These are phyloP conservation scores for Spodoptera frugiperda DNA, from an alignment of 1,140 invertebrate genomes.

Conservation along the genomic window DNA sequence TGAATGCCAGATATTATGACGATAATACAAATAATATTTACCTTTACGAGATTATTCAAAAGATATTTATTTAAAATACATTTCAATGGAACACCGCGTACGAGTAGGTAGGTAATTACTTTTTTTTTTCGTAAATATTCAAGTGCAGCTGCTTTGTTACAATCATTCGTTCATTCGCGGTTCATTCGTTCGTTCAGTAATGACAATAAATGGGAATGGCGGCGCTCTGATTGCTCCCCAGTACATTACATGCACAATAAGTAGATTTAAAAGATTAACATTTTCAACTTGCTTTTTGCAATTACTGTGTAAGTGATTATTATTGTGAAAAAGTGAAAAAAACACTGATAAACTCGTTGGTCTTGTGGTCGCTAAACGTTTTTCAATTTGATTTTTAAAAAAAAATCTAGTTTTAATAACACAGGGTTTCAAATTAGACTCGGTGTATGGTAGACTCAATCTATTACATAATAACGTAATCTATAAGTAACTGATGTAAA, in stretches of 20 bases:
- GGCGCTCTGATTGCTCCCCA: constrained; percentile 22
- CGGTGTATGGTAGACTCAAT: too few relatives aligned
- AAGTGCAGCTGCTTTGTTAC: constrained; percentile 14
- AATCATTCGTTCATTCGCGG: constrained; percentile 14
- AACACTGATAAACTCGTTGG: too few relatives aligned
- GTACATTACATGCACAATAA: constrained; percentile 1
- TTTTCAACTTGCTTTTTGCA: background rate
- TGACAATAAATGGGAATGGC: constrained; percentile 36
- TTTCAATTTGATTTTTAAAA: too few relatives aligned
- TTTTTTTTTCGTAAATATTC: constrained; percentile 14
- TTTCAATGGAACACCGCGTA: background rate
- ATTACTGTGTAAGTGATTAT: background rate
- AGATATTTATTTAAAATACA: background rate
- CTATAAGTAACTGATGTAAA: too few relatives aligned
- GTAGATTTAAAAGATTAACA: constrained; percentile 14
- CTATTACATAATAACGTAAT: too few relatives aligned
- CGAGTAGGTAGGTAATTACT: too few relatives aligned
- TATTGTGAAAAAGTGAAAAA: background rate
- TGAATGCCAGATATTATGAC: background rate
- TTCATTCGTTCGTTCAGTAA: constrained; percentile 24
- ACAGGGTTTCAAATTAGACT: too few relatives aligned
- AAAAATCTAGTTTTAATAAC: too few relatives aligned
- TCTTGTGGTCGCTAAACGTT: too few relatives aligned
- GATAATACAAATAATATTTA: background rate
- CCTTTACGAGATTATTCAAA: background rate